Evolutionary conservation across 2,888 invertebrate genomes (phyloP).

Genomic region (Hydraecia micacea): DNA sequence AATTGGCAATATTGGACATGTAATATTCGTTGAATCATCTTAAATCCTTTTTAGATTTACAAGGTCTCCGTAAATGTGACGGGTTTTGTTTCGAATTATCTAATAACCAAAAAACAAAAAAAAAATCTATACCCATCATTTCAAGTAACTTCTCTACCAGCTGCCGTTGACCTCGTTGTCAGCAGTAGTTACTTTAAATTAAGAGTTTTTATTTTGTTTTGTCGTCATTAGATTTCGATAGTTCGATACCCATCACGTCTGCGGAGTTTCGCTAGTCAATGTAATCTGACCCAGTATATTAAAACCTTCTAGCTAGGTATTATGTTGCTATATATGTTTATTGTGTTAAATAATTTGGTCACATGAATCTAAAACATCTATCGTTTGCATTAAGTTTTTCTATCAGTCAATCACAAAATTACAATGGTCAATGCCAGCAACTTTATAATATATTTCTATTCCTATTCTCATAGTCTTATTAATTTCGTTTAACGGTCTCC

Average conservation of each 20-base stretch:
- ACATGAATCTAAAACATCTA: neutral
- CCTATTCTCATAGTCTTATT: constrained; percentile 32
- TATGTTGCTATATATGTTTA: neutral
- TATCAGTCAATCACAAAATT: constrained; percentile 3
- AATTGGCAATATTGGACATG: constrained; percentile 13
- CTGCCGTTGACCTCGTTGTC: neutral
- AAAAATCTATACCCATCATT: neutral
- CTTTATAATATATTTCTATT: neutral
- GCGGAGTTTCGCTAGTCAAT: neutral
- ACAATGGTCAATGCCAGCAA: constrained; percentile 13
- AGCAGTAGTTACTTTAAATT: neutral
- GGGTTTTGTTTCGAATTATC: too few relatives aligned
- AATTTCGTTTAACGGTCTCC: constrained; percentile 20
- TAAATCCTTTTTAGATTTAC: neutral
- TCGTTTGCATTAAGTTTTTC: constrained; percentile 22
- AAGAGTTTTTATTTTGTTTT: neutral
- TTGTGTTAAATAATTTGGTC: neutral
- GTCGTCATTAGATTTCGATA: neutral
- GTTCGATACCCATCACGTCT: neutral
- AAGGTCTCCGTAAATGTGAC: neutral
- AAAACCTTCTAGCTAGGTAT: neutral
- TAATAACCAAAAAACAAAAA: too few relatives aligned
- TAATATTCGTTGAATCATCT: neutral
- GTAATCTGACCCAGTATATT: neutral
- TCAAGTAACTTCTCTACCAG: neutral